Conservation (phyloP, 2,113 vertebrate species). For the Morphnarchus princeps region DNA sequence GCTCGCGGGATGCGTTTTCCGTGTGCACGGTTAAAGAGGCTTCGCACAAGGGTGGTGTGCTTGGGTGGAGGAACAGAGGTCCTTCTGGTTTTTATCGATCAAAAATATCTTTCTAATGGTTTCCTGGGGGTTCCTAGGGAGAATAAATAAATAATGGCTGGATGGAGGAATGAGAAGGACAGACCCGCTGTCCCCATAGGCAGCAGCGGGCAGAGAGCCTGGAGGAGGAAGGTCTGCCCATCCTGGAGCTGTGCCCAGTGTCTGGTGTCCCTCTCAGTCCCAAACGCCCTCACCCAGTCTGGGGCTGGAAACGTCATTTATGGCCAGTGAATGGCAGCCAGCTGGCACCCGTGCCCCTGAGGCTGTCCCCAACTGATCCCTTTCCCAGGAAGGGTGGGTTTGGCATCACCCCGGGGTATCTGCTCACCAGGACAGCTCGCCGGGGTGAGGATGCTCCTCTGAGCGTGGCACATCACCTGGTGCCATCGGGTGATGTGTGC, state of each 20-base stretch:
- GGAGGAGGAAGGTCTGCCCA: background rate
- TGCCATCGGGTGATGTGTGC: background rate
- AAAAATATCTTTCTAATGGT: background rate
- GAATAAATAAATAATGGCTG: background rate
- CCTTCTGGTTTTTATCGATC: background rate
- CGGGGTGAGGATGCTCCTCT: background rate
- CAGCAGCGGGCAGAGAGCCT: background rate
- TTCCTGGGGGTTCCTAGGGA: background rate
- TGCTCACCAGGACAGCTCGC: background rate
- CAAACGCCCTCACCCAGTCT: background rate
- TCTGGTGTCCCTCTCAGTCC: background rate
- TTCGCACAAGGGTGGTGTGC: background rate
- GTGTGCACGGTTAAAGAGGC: rapidly evolving
- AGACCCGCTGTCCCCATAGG: background rate
- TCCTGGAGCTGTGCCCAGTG: background rate
- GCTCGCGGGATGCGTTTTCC: background rate
- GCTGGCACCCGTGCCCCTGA: rapidly evolving
- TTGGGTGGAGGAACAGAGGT: background rate
- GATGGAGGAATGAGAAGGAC: background rate
- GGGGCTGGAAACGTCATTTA: background rate
- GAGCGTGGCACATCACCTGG: rapidly evolving
- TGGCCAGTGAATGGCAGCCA: background rate
- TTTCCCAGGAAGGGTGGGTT: background rate
- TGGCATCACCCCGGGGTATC: background rate
- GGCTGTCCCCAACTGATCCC: background rate